These are phyloP conservation scores for Tachysurus fulvidraco DNA, from an alignment of 2,113 vertebrate species.

Conservation along the genomic window DNA sequence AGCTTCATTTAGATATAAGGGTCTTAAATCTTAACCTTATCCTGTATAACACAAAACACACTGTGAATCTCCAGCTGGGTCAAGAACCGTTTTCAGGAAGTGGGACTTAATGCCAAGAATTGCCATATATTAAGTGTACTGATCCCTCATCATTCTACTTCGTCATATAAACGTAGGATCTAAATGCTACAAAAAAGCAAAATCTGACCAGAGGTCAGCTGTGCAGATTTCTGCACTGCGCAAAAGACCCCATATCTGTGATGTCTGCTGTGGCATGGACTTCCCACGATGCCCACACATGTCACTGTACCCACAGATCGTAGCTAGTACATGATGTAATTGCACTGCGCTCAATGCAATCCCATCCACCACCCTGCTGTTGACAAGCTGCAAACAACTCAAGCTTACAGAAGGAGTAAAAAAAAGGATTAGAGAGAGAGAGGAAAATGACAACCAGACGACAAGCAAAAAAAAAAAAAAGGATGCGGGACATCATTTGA, in stretches of 20 bases:
- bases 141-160: neutral
- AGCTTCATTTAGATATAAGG: neutral
- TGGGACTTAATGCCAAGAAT: neutral
- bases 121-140: neutral
- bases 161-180: neutral
- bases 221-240: neutral
- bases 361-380: slow-evolving; percentile 33
- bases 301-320: slow-evolving; percentile 44
- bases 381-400: slow-evolving; percentile 40
- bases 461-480: slow-evolving; percentile 4
- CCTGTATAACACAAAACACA: neutral
- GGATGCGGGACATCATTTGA: slow-evolving; percentile 19
- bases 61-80: neutral
- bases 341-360: slow-evolving; percentile 39
- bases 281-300: slow-evolving; percentile 45
- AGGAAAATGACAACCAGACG: slow-evolving; percentile 41
- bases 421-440: slow-evolving; percentile 5
- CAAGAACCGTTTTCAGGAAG: neutral
- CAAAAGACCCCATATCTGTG: slow-evolving; percentile 21
- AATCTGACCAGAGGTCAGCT: slow-evolving; percentile 8
- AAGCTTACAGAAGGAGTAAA: slow-evolving; percentile 25
- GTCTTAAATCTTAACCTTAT: slow-evolving; percentile 4
- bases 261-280: slow-evolving; percentile 22
- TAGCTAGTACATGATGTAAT: slow-evolving; percentile 51
- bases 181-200: too few species aligned